These are phyloP conservation scores for Drosophila cognata DNA, from an alignment of 2,888 invertebrate species.

Conservation along the genomic window DNA sequence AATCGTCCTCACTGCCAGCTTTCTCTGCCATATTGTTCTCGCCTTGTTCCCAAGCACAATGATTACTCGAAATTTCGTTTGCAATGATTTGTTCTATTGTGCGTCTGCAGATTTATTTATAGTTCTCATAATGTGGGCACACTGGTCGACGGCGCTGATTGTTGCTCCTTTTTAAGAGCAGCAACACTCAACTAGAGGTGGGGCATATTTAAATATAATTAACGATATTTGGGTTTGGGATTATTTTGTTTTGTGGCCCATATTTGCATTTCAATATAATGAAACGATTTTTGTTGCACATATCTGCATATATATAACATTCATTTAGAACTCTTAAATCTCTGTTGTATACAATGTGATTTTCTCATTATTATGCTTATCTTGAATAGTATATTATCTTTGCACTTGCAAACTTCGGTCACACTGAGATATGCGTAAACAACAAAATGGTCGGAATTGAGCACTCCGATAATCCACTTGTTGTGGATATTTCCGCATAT, in stretches of 20 bases:
- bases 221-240: neutral
- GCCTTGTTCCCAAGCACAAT: conserved; percentile 10
- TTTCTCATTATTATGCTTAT: neutral
- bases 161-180: neutral
- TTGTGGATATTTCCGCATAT: conserved; percentile 52
- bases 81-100: conserved; percentile 51
- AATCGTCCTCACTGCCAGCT: conserved; percentile 80
- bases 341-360: neutral
- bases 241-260: neutral
- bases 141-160: conserved; percentile 1
- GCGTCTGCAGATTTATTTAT: conserved; percentile 19
- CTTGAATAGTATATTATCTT: neutral
- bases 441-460: conserved; percentile 38
- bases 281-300: neutral
- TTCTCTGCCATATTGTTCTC: conserved; percentile 52
- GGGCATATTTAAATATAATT: neutral
- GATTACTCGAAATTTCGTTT: conserved; percentile 46
- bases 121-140: conserved; percentile 11
- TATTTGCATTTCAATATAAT: neutral
- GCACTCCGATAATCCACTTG: neutral
- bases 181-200: conserved; percentile 17
- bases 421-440: conserved; percentile 18
- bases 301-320: neutral
- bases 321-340: neutral
- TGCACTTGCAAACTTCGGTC: conserved; percentile 2